Evolutionary conservation across 2,797 vertebrate genomes (phyloP).

Genomic region (Peromyscus nudipes): DNA sequence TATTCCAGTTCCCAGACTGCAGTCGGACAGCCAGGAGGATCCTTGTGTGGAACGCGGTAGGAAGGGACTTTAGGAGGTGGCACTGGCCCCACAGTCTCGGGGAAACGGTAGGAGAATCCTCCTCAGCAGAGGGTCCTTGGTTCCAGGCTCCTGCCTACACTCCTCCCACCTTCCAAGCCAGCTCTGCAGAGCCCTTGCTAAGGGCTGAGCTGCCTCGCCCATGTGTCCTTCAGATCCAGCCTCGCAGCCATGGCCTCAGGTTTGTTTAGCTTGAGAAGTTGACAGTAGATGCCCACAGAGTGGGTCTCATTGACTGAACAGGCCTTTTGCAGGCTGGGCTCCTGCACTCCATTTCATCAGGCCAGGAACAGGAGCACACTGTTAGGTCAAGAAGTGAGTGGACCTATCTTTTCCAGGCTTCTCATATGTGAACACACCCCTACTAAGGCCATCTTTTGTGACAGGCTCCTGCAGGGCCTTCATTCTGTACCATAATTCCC

Average conservation of each 20-base stretch:
- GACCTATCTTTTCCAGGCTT: neutral
- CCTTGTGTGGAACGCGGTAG: too few species aligned
- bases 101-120: neutral
- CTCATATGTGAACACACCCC: too few species aligned
- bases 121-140: too few species aligned
- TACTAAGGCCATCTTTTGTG: neutral
- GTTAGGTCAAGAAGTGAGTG: too few species aligned
- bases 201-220: neutral
- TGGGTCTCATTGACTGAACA: neutral
- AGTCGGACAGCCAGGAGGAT: neutral
- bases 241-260: neutral
- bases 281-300: accelerated
- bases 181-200: neutral
- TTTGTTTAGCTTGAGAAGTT: neutral
- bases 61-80: neutral
- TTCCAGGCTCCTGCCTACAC: neutral
- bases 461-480: neutral
- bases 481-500: neutral
- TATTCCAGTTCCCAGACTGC: neutral
- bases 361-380: neutral
- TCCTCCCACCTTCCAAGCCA: too few species aligned
- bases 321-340: neutral
- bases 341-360: neutral
- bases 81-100: neutral
- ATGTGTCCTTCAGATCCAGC: neutral